These are phyloP conservation scores for Pecten maximus DNA, from an alignment of 2,888 invertebrate genomes.

Conservation along the genomic window DNA sequence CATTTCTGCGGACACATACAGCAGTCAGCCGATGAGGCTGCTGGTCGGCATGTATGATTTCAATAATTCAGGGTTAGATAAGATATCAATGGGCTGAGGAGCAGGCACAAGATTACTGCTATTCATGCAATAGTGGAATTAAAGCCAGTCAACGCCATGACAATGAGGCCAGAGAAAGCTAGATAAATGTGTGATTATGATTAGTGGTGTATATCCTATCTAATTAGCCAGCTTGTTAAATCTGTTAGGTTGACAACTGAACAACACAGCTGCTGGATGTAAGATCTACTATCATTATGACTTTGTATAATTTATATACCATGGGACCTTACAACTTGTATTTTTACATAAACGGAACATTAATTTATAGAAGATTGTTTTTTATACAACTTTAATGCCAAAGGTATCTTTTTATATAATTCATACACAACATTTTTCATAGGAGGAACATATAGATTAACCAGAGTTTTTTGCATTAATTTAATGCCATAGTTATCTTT, in stretches of 20 bases:
- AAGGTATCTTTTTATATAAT: background rate
- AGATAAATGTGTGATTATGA: slow-evolving; percentile 20
- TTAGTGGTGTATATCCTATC: background rate
- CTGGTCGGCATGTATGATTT: slow-evolving; percentile 29
- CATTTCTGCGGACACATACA: background rate
- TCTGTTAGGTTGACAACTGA: background rate
- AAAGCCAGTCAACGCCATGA: background rate
- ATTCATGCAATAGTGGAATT: slow-evolving; percentile 30
- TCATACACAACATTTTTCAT: background rate
- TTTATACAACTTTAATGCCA: background rate
- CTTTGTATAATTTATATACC: background rate
- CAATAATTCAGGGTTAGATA: slow-evolving; percentile 30
- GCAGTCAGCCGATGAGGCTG: background rate
- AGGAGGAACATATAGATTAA: no score
- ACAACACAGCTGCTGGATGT: background rate
- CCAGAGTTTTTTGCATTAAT: no score
- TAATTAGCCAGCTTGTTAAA: background rate
- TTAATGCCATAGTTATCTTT: no score
- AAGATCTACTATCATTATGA: no score
- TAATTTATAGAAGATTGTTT: no score
- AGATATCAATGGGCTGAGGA: background rate
- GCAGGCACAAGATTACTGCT: background rate
- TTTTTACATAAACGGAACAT: no score
- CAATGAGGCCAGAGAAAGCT: slow-evolving; percentile 9
- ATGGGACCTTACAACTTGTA: background rate